Base-by-base conservation (phyloP, 2,113 vertebrate genomes). In the Hirundichthys speculiger region DNA sequence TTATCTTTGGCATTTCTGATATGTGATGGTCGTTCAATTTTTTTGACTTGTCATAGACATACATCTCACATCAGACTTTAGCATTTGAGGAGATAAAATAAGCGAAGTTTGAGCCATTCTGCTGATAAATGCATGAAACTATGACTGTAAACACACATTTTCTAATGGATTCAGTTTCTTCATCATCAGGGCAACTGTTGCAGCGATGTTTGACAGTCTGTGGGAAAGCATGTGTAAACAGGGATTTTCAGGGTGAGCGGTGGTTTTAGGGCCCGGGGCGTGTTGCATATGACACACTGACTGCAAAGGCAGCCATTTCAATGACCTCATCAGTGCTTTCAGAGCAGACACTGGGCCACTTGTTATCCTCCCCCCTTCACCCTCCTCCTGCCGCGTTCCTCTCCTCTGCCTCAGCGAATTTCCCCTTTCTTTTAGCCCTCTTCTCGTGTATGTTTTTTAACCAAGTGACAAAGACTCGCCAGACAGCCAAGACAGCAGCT, bases 331-430 rank as follows among this genome's bases (percentile, higher is more conserved):
- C 58, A 63, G 58, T 58, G 56, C 66, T 20, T 73, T 73, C 16
- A 71, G 49, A 27, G 1, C 52, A 73, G 63, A 88, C 86, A 88
- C 70, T 73, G 78, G 57, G 45, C 30, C 83, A 73, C 86, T 85
- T 86, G 86, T 84, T 77, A 69, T 69, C 62, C 12, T n/a, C 50
- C n/a, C 56, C 51, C 38, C 49, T n/a, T 9, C 20, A 5, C 3
- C 65, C 41, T 43, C 61, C 64, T 46, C 55, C 54, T 15, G 13
- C 61, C 13, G 61, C 57, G 46, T 74, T 71, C 77, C 54, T 72
- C 66, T 55, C 43, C 79, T 69, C 79, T 72, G 61, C 68, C 62
- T 83, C 77, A 74, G 62, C 63, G n/a, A 27, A 75, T 24, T 64
- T 64, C 59, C 49, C 46, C 25, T 78, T 71, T 72, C 62, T 34